phyloP scores from a whole-genome alignment of 2,888 invertebrate genomes.

The Ctenicera cuprea region DNA sequence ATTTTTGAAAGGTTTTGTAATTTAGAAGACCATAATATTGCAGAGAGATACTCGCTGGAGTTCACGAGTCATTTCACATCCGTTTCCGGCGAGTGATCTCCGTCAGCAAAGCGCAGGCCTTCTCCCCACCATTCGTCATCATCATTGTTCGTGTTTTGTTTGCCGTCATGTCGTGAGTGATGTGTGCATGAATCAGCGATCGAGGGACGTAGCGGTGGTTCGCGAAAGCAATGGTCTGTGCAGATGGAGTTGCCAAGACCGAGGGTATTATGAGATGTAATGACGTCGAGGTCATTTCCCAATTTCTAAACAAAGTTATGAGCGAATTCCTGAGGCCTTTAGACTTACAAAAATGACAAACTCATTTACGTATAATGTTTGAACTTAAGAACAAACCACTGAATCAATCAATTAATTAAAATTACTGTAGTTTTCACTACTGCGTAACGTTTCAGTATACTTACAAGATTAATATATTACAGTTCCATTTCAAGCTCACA shows the following conservation, averaged over 20 bases:
- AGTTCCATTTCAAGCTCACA: too few relatives aligned
- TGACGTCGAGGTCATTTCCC: slow-evolving; percentile 53
- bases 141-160: slow-evolving; percentile 59
- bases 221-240: slow-evolving; percentile 57
- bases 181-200: slow-evolving; percentile 58
- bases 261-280: slow-evolving; percentile 53
- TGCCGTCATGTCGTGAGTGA: slow-evolving; percentile 55
- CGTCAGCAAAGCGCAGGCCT: slow-evolving; percentile 54
- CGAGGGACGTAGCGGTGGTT: slow-evolving; percentile 49
- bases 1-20: slow-evolving; percentile 52
- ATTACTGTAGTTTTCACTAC: too few relatives aligned
- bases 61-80: slow-evolving; percentile 65
- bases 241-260: slow-evolving; percentile 48
- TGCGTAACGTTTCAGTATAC: too few relatives aligned
- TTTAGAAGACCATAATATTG: slow-evolving; percentile 52
- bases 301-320: neutral
- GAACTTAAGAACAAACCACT: too few relatives aligned
- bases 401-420: too few relatives aligned
- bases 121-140: slow-evolving; percentile 58
- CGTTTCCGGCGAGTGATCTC: slow-evolving; percentile 63
- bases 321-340: too few relatives aligned
- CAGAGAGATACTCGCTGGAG: slow-evolving; percentile 53
- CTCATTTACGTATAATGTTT: too few relatives aligned
- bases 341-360: too few relatives aligned
- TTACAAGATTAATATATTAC: too few relatives aligned